phyloP scores from a whole-genome alignment of 2,888 invertebrate species.

The Ormyrus nitidulus region DNA sequence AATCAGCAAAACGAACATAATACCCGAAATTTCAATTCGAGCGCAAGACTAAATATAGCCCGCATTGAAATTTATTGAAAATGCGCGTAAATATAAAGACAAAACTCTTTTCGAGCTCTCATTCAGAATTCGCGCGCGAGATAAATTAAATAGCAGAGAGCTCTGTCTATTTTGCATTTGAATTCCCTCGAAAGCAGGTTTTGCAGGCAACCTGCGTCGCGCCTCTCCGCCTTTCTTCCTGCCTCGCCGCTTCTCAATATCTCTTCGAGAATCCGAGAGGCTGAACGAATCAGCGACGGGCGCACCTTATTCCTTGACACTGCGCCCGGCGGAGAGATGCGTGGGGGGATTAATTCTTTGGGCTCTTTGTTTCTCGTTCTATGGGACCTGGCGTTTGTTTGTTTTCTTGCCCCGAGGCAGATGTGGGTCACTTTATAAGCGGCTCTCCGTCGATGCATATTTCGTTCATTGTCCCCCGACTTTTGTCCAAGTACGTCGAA shows the following conservation, averaged over 20 bases:
- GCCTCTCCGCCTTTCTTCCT: background rate
- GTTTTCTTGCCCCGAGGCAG: background rate
- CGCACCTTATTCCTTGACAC: conserved; percentile 36
- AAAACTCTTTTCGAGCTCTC: too few relatives aligned
- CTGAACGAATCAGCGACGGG: conserved; percentile 48
- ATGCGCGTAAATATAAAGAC: too few relatives aligned
- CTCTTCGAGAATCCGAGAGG: conserved; percentile 39
- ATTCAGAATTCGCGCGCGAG: background rate
- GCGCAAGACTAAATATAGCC: too few relatives aligned
- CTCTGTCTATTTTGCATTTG: conserved; percentile 9
- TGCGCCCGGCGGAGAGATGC: conserved; percentile 2
- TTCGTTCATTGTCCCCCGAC: too few relatives aligned
- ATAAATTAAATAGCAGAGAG: background rate
- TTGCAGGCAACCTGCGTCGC: conserved; percentile 3
- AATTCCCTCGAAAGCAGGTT: conserved; percentile 6
- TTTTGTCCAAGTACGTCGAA: too few relatives aligned
- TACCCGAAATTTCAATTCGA: too few relatives aligned
- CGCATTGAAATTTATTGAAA: too few relatives aligned
- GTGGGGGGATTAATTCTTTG: conserved; percentile 42
- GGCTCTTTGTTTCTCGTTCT: conserved; percentile 39
- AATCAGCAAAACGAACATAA: too few relatives aligned
- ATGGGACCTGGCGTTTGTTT: background rate
- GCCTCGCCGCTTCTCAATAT: background rate
- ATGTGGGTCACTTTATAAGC: conserved; percentile 38
- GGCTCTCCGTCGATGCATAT: too few relatives aligned